Evolutionary conservation across 2,113 vertebrate species (phyloP).

Genomic region (Grantiella picta): DNA sequence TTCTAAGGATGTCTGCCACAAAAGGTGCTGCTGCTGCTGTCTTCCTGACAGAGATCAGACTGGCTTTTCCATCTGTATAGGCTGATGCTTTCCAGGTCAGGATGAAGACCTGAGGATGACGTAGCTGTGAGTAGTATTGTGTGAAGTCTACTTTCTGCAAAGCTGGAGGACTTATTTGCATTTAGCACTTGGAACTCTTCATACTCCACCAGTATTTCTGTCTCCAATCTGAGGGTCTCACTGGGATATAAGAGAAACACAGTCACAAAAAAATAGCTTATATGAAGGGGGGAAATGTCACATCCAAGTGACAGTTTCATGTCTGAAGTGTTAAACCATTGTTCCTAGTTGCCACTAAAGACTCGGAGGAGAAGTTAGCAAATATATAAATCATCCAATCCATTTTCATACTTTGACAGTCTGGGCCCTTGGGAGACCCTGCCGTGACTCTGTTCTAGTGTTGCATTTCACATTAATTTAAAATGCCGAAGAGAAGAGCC

Average conservation of each 20-base stretch:
- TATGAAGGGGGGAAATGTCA: neutral
- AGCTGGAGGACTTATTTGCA: neutral
- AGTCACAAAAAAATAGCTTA: neutral
- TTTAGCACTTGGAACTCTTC: neutral
- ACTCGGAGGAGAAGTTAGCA: neutral
- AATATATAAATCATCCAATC: constrained; percentile 18
- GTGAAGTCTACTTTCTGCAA: neutral
- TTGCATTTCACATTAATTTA: neutral
- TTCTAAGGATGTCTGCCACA: neutral
- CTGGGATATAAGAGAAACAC: neutral
- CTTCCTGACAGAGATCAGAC: neutral
- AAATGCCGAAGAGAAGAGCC: neutral
- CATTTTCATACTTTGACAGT: constrained; percentile 20
- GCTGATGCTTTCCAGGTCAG: neutral
- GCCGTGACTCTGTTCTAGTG: neutral
- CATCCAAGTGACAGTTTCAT: neutral
- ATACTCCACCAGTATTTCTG: neutral
- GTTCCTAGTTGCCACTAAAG: neutral
- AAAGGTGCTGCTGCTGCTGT: neutral
- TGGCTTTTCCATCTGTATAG: neutral
- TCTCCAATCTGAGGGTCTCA: neutral
- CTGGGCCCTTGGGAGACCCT: neutral
- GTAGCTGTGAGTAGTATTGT: neutral
- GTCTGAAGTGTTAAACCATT: constrained; percentile 10
- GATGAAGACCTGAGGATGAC: neutral